A percentile compares a stretch with the other conserved stretches of the same genome.
Conservation (phyloP, 2,113 vertebrate species). For the Notechis scutatus region DNA sequence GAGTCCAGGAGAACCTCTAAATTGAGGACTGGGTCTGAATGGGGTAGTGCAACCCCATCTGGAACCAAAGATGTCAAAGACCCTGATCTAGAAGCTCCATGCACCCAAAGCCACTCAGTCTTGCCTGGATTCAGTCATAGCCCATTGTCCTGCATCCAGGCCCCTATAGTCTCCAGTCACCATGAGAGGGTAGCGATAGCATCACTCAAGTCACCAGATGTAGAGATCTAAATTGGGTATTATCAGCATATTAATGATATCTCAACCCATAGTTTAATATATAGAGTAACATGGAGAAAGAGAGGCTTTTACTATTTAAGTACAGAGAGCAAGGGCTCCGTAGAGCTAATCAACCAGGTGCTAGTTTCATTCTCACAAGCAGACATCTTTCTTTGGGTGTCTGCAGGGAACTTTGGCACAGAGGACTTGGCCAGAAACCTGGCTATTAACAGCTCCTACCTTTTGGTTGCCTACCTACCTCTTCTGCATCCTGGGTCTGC, state of each 20-base stretch:
- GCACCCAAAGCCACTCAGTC: background rate
- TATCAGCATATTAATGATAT: background rate
- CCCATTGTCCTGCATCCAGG: background rate
- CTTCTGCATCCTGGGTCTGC: conserved; percentile 48
- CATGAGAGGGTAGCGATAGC: background rate
- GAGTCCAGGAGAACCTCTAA: background rate
- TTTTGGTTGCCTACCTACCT: conserved; percentile 33
- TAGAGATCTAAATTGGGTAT: background rate
- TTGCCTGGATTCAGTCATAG: background rate
- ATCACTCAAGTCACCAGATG: background rate
- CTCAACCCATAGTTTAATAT: background rate
- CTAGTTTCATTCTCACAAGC: background rate
- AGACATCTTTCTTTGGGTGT: background rate
- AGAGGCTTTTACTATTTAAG: background rate
- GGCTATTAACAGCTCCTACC: background rate
- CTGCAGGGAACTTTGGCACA: background rate
- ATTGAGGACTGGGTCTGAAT: background rate
- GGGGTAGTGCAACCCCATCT: background rate
- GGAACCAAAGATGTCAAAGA: background rate
- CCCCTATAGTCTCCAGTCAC: background rate
- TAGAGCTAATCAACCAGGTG: background rate
- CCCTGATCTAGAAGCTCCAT: background rate
- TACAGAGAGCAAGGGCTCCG: background rate
- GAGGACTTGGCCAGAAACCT: background rate
- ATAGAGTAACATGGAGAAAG: background rate